Percentiles rank a stretch among this genome's conserved stretches.
phyloP scores from a whole-genome alignment of 2,797 vertebrate genomes.

The Cuniculus paca region DNA sequence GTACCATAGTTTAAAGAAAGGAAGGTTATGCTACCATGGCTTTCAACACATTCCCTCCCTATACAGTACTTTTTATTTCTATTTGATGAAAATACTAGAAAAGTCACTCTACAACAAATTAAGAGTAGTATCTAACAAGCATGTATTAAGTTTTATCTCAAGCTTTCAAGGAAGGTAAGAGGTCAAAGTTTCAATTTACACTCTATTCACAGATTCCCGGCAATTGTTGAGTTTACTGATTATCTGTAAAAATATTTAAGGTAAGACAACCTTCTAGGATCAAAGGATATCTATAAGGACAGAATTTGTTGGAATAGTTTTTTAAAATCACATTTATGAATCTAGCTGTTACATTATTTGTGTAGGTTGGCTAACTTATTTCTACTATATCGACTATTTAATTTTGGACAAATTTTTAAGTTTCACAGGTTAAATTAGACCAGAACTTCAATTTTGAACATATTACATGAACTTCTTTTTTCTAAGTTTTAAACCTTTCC shows the following conservation, averaged over 20 bases:
- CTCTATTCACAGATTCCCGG: neutral
- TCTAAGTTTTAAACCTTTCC: slow-evolving; percentile 55
- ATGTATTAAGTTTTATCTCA: neutral
- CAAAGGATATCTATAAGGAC: neutral
- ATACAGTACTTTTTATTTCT: neutral
- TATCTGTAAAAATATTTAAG: slow-evolving; percentile 38
- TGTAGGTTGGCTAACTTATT: slow-evolving; percentile 26
- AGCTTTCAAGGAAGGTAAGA: neutral
- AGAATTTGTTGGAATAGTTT: neutral
- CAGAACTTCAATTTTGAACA: slow-evolving; percentile 61
- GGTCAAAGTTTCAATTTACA: slow-evolving; percentile 20
- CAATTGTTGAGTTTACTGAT: neutral
- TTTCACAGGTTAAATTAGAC: slow-evolving; percentile 52
- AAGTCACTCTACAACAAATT: neutral
- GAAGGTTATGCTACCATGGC: neutral
- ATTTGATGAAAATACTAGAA: slow-evolving; percentile 34
- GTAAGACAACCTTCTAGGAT: neutral
- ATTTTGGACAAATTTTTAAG: slow-evolving; percentile 46
- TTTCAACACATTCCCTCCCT: neutral
- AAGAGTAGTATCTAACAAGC: neutral
- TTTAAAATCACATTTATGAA: neutral
- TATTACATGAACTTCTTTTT: slow-evolving; percentile 44
- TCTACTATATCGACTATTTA: slow-evolving; percentile 22
- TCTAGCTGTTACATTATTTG: slow-evolving; percentile 16
- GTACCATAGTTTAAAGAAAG: neutral